These are phyloP conservation scores for Agrilus biguttatus DNA, from an alignment of 2,888 invertebrate genomes.

Conservation along the genomic window DNA sequence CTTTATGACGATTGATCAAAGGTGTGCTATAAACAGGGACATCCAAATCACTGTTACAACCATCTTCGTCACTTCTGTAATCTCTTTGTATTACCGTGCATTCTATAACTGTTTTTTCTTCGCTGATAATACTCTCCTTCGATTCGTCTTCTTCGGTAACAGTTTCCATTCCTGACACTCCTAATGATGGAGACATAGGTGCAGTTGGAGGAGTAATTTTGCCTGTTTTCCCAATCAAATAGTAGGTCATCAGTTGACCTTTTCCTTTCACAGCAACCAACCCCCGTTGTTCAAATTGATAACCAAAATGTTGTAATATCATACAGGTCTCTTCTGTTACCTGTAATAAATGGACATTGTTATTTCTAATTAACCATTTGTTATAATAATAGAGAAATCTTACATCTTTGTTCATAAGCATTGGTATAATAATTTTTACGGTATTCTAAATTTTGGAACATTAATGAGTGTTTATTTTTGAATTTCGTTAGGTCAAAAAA, in stretches of 20 bases:
- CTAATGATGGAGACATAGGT: slow-evolving; percentile 23
- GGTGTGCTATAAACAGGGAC: slow-evolving; percentile 16
- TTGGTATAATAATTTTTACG: too few relatives aligned
- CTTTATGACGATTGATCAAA: slow-evolving; percentile 13
- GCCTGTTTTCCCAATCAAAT: slow-evolving; percentile 50
- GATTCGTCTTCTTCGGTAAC: slow-evolving; percentile 32
- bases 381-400: too few relatives aligned
- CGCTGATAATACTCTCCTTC: slow-evolving; percentile 27
- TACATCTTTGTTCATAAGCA: too few relatives aligned
- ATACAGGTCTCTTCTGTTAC: slow-evolving; percentile 90
- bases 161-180: slow-evolving; percentile 26
- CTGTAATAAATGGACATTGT: slow-evolving; percentile 31
- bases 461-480: background rate
- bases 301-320: slow-evolving; percentile 80
- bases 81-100: slow-evolving; percentile 16
- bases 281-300: slow-evolving; percentile 86
- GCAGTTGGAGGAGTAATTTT: slow-evolving; percentile 28
- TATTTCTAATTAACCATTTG: too few relatives aligned
- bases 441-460: background rate
- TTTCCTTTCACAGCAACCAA: slow-evolving; percentile 94
- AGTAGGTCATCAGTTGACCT: slow-evolving; percentile 91
- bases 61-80: slow-evolving; percentile 21
- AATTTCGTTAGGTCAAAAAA: too few relatives aligned
- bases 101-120: slow-evolving; percentile 28
- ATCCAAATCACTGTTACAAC: slow-evolving; percentile 21